phyloP scores from a whole-genome alignment of 1,140 invertebrate species.

The Drosophila pallidifrons region DNA sequence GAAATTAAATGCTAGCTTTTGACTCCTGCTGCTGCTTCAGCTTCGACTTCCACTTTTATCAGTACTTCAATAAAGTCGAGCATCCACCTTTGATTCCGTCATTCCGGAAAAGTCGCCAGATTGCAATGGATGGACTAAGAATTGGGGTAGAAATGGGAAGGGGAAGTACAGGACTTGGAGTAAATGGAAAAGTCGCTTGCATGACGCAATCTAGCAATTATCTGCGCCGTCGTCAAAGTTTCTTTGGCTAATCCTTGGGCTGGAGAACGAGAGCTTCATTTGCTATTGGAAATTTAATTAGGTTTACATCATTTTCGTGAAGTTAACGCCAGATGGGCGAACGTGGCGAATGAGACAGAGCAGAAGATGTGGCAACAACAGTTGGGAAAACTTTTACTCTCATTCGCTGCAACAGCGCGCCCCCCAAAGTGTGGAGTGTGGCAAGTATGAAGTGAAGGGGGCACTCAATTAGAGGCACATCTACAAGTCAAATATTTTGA shows the following conservation, averaged over 20 bases:
- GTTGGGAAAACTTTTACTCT: constrained; percentile 71
- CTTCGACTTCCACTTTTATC: neutral
- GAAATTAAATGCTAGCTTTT: constrained; percentile 3
- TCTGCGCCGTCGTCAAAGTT: constrained; percentile 67
- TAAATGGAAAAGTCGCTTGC: constrained; percentile 57
- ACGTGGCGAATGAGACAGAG: constrained; percentile 16
- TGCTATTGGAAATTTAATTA: constrained; percentile 83
- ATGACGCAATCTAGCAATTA: constrained; percentile 81
- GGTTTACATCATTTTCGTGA: constrained; percentile 79
- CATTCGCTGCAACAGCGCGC: neutral
- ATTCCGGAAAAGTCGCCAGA: constrained; percentile 20
- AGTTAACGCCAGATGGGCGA: constrained; percentile 72
- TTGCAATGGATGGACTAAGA: neutral
- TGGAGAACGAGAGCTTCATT: constrained; percentile 21
- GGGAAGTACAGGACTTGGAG: neutral
- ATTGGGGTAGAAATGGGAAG: neutral
- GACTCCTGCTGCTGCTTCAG: neutral
- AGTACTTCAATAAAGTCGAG: neutral
- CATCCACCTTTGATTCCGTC: constrained; percentile 3
- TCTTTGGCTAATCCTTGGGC: constrained; percentile 41
- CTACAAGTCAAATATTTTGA: constrained; percentile 82
- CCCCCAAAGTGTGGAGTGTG: neutral
- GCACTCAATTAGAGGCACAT: constrained; percentile 77
- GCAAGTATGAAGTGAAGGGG: neutral
- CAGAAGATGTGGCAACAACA: constrained; percentile 41